Base-by-base conservation (phyloP, 2,113 vertebrate species). In the Coturnix japonica region DNA sequence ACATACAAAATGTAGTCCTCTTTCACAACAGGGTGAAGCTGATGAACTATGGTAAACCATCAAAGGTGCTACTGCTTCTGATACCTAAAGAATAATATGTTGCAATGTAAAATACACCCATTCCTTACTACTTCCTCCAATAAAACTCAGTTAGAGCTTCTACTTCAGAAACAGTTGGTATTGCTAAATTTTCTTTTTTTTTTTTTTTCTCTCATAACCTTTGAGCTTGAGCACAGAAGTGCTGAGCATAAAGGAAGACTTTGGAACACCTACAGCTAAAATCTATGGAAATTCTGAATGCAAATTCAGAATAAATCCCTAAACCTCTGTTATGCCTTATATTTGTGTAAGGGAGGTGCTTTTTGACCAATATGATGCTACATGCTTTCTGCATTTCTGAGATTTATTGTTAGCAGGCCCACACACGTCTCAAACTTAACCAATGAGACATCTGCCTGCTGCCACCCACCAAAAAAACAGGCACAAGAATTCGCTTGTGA, bases 1-100 rank as follows among this genome's bases (percentile, higher is more conserved):
- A 94, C 73, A 92, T 76, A 35, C 37, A 92, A 95, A 51, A 82
- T 21, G 16, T 35, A 87, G 85, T 61, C 92, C 90, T 61, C 81
- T 85, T 65, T 81, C 60, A 78, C 46, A 82, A 85, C 80, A 91
- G 41, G 60, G 82, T 53, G 59, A 85, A 87, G 31, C 6, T 73
- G 64, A 88, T 28, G 37, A 95, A 90, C 43, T 73, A 76, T 4
- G 19, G 46, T 26, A 69, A 76, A 87, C 54, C 0, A 0, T 23
- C 39, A 89, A 89, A 1, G 8, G 71, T 79, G 47, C 28, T 85
- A 28, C 28, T 44, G 31, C 63, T 70, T 77, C 64, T 80, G 33
- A 86, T 17, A 59, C 5, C 13, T 3, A 39, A 5, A 13, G 33
- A 78, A 22, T 1, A 89, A 72, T 3, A 72, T n/a, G 18, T 63